phyloP scores from a whole-genome alignment of 2,888 invertebrate species.

The Pristionchus japonicus region DNA sequence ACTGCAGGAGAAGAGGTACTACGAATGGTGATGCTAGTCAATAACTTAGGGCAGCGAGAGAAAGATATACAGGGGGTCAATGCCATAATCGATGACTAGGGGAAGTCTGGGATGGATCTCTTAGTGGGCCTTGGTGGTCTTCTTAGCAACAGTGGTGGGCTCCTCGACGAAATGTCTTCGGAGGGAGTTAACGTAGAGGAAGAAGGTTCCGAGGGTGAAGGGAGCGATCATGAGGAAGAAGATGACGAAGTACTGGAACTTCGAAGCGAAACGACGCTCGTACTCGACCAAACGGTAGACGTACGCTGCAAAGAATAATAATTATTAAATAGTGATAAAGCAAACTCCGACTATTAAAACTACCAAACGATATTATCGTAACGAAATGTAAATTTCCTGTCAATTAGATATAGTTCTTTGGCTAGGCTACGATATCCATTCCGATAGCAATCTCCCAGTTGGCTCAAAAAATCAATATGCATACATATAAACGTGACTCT shows the following conservation, averaged over 20 bases:
- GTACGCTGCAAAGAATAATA: constrained; percentile 71
- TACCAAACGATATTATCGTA: too few species aligned
- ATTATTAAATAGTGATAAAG: too few species aligned
- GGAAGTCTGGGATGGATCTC: background rate
- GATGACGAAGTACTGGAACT: constrained; percentile 90
- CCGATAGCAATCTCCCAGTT: too few species aligned
- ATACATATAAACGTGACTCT: too few species aligned
- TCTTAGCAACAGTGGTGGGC: constrained; percentile 2
- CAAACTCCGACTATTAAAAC: too few species aligned
- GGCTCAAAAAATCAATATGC: too few species aligned
- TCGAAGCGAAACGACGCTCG: constrained; percentile 75
- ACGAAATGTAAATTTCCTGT: too few species aligned
- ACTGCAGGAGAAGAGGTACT: background rate
- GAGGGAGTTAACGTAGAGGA: constrained; percentile 36
- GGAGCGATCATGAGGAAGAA: constrained; percentile 95
- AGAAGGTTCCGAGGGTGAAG: constrained; percentile 77
- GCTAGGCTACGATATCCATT: too few species aligned
- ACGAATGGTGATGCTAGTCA: background rate
- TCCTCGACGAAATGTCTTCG: background rate
- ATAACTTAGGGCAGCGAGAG: background rate
- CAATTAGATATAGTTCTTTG: too few species aligned
- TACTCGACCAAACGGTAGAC: constrained; percentile 74
- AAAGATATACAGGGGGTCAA: constrained; percentile 25
- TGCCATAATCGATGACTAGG: constrained; percentile 36
- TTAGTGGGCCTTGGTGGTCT: constrained; percentile 32